These are phyloP conservation scores for Phortica okadai DNA, from an alignment of 2,888 invertebrate genomes.

Conservation along the genomic window DNA sequence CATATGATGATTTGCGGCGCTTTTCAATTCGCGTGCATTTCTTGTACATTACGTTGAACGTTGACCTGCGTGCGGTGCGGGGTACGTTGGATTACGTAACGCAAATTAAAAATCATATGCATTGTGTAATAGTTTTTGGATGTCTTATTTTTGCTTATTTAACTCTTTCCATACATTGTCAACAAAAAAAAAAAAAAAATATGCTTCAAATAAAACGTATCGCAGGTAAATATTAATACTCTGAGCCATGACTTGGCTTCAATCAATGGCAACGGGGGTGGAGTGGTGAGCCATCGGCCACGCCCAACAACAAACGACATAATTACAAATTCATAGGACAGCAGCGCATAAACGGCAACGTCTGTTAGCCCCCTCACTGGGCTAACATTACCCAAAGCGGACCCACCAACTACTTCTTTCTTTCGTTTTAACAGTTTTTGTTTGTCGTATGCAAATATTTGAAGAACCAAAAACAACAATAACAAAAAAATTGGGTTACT, in stretches of 20 bases:
- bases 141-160: neutral
- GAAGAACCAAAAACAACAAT: neutral
- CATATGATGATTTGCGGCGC: neutral
- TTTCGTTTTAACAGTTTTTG: constrained; percentile 30
- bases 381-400: neutral
- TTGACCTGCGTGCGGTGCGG: too few relatives aligned
- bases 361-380: too few relatives aligned
- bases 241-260: neutral
- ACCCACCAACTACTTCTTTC: neutral
- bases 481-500: too few relatives aligned
- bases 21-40: neutral
- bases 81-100: too few relatives aligned
- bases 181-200: constrained; percentile 12
- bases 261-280: too few relatives aligned
- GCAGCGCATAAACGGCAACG: constrained; percentile 39
- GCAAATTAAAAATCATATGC: too few relatives aligned
- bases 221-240: neutral
- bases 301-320: constrained; percentile 41
- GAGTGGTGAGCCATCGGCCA: neutral
- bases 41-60: too few relatives aligned
- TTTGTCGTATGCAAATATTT: constrained; percentile 11
- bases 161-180: constrained; percentile 9
- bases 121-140: constrained; percentile 2
- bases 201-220: neutral
- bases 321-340: constrained; percentile 60